Conservation (phyloP, 2,113 vertebrate species). For the Calonectris borealis region DNA sequence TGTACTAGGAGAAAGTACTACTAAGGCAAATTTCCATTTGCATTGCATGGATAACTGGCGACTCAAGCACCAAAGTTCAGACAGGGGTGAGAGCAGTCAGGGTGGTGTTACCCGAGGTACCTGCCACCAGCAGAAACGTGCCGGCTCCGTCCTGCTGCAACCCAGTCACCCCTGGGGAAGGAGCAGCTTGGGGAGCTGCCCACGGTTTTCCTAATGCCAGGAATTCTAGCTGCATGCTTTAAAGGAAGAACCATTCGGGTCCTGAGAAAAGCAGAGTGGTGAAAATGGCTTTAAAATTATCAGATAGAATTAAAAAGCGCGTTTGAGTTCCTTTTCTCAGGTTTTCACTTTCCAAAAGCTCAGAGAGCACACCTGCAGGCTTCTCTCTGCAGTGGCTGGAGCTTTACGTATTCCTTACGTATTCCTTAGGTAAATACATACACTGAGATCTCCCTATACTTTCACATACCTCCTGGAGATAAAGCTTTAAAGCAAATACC, state of each 20-base stretch:
- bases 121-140: neutral
- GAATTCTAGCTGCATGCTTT: neutral
- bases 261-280: neutral
- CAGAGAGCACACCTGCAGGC: neutral
- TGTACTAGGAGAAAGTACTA: neutral
- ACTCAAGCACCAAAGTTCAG: neutral
- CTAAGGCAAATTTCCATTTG: neutral
- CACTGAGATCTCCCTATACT: neutral
- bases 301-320: neutral
- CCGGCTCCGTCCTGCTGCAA: rapidly evolving
- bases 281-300: neutral
- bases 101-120: neutral
- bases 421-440: neutral
- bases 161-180: neutral
- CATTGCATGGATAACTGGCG: neutral
- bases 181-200: neutral
- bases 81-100: neutral
- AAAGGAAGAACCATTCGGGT: neutral
- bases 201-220: neutral
- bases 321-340: neutral
- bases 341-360: neutral
- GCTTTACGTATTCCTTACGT: neutral
- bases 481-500: neutral
- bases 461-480: neutral
- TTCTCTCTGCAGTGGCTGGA: neutral